A percentile compares a stretch with the other conserved stretches of the same genome.
These are phyloP conservation scores for Epinephelus fuscoguttatus DNA, from an alignment of 2,113 vertebrate species.

Conservation along the genomic window DNA sequence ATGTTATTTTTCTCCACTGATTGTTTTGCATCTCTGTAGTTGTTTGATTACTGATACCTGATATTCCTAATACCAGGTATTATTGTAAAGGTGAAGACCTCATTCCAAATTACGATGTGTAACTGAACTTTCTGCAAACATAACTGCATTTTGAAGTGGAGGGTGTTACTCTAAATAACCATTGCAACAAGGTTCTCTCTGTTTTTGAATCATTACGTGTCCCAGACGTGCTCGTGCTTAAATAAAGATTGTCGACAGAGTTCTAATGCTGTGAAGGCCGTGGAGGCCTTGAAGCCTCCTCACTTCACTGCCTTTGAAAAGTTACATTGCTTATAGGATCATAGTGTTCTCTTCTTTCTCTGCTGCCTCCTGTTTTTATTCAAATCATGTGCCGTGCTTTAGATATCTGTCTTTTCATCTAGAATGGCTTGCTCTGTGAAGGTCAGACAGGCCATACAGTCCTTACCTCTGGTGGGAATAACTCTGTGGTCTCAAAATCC, in stretches of 20 bases:
- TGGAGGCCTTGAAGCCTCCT: slow-evolving; percentile 42
- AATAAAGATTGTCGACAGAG: slow-evolving; percentile 23
- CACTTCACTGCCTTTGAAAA: slow-evolving; percentile 44
- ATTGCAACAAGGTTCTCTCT: background rate
- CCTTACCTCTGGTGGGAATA: slow-evolving; percentile 41
- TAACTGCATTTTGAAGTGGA: background rate
- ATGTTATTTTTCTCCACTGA: too few relatives aligned
- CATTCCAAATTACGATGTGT: background rate
- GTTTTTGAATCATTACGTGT: slow-evolving; percentile 17
- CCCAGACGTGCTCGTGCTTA: slow-evolving; percentile 24
- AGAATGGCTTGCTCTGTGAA: slow-evolving; percentile 27
- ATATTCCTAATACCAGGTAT: background rate
- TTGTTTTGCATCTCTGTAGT: background rate
- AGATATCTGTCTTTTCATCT: slow-evolving; percentile 50
- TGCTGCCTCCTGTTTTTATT: slow-evolving; percentile 40
- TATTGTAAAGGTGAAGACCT: background rate
- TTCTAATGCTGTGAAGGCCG: slow-evolving; percentile 36
- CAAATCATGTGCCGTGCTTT: slow-evolving; percentile 39
- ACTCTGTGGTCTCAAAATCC: slow-evolving; percentile 26
- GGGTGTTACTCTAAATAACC: background rate
- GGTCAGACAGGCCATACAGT: slow-evolving; percentile 20
- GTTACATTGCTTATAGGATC: slow-evolving; percentile 35
- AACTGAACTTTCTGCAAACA: background rate
- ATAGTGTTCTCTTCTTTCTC: slow-evolving; percentile 23
- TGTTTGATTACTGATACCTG: background rate